These are phyloP conservation scores for Siniperca knerii DNA, from an alignment of 2,113 vertebrate species.

Conservation along the genomic window DNA sequence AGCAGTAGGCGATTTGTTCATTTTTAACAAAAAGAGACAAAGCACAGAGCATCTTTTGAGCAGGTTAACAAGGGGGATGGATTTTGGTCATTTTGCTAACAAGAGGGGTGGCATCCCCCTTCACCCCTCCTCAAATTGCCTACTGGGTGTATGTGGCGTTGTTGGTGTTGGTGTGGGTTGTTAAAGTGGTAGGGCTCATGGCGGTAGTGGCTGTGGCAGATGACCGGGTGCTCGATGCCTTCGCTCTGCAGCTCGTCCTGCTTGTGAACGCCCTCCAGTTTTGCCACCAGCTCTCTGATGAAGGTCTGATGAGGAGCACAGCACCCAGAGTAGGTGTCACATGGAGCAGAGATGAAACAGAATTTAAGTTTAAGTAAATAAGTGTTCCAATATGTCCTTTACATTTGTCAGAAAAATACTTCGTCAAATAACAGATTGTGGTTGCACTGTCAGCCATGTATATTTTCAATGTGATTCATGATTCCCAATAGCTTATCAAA, in stretches of 20 bases:
- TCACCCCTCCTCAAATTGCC: no score
- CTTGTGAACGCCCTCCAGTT: slow-evolving; percentile 87
- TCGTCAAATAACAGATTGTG: background rate
- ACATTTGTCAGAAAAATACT: background rate
- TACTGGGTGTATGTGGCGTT: background rate
- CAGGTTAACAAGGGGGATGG: no score
- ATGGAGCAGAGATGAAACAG: background rate
- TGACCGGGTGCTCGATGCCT: slow-evolving; percentile 81
- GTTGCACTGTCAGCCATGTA: background rate
- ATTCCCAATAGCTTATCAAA: background rate
- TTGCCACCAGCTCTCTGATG: slow-evolving; percentile 85
- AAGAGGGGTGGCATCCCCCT: no score
- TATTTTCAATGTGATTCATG: background rate
- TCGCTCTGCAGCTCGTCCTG: slow-evolving; percentile 84
- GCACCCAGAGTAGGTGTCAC: slow-evolving; percentile 4
- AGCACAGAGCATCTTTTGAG: no score
- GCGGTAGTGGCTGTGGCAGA: slow-evolving; percentile 76
- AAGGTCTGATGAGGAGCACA: slow-evolving; percentile 79
- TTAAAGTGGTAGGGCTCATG: slow-evolving; percentile 81
- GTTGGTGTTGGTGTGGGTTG: slow-evolving; percentile 45
- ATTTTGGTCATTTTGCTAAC: no score
- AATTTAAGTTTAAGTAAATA: background rate
- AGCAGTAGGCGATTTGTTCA: background rate
- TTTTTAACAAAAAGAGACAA: no score
- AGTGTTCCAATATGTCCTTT: background rate